Base-by-base conservation (phyloP, 2,797 vertebrate species). In the Odontamblyopus lacepedii region DNA sequence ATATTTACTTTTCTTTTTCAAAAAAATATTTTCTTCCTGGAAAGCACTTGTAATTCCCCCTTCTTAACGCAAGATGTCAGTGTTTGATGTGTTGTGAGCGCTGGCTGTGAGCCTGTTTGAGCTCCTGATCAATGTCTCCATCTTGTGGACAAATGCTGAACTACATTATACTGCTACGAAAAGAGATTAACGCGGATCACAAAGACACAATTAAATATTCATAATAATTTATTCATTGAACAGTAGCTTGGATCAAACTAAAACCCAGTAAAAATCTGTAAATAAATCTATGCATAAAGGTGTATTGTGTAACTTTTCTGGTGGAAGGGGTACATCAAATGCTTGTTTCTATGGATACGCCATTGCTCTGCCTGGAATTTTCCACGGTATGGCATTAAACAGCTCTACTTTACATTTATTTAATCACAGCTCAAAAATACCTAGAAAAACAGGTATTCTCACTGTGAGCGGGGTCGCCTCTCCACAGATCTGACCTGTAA, bases 171-270 rank as follows among this genome's bases (percentile, higher is more conserved):
- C 13, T 60, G 30, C 13, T 6, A 18, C 16, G 16, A 53, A 1
- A 16, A 3, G 27, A 6, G 0, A 70, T 3, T 2, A 62, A 32
- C 13, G 62, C 2, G 30, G 9, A 35, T 16, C 61, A 12, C 48
- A 29, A 57, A 11, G 26, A 48, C 15, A 57, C 2, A 12, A 30
- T 27, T 12, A 26, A 16, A 63, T 29, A 1, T 0, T 51, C 26
- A 29, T 29, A 66, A 66, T 66, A 66, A 66, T 66, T 66, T 66
- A 66, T 66, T 66, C 23, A 38, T 19, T 41, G 4, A 41, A 64
- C 62, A 41, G 62, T 48, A 50, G 64, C 26, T 50, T 19, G 7
- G 44, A 66, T 66, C 44, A 50, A 51, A 66, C 4, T 26, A 27
- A 48, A 64, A 64, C 38, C 48, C 38, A 18, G 23, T 16, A 9